These are phyloP conservation scores for Trematomus loennbergii DNA, from an alignment of 2,113 vertebrate species.

Conservation along the genomic window DNA sequence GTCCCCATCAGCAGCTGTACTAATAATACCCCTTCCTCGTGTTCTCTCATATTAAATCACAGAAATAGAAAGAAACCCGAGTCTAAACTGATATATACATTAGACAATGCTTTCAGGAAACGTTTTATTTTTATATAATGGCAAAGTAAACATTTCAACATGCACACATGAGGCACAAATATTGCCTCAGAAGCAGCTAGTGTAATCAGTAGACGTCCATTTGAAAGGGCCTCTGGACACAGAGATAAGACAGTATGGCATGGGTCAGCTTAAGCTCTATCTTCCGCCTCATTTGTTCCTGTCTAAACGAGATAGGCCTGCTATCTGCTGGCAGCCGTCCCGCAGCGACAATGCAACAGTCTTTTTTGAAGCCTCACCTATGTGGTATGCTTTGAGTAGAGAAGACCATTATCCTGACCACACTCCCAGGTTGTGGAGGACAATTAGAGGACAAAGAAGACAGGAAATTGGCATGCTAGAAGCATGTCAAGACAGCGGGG, in stretches of 20 bases:
- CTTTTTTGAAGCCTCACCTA: conserved; percentile 57
- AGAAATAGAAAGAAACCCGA: conserved; percentile 43
- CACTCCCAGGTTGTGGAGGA: conserved; percentile 27
- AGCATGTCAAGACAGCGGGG: conserved; percentile 2
- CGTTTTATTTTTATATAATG: not conserved
- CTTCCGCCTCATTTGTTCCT: conserved; percentile 69
- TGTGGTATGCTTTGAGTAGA: not conserved
- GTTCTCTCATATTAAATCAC: conserved; percentile 41
- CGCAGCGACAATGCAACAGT: conserved; percentile 33
- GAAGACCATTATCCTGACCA: conserved; percentile 38
- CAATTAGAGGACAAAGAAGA: conserved; percentile 58
- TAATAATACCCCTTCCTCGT: conserved; percentile 51
- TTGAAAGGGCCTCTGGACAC: conserved; percentile 44
- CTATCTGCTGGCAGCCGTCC: conserved; percentile 58
- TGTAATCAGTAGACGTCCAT: conserved; percentile 36
- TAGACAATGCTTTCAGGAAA: not conserved
- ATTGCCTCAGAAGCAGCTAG: conserved; percentile 12
- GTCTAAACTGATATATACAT: conserved; percentile 10
- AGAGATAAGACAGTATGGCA: conserved; percentile 59
- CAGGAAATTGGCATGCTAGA: not conserved
- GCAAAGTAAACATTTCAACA: conserved; percentile 14
- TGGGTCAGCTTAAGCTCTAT: conserved; percentile 47
- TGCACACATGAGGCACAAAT: not conserved
- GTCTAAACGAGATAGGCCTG: conserved; percentile 64
- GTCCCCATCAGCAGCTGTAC: conserved; percentile 51